Base-by-base conservation (phyloP, 2,888 invertebrate genomes). In the Spatulosminthurus flaviceps region DNA sequence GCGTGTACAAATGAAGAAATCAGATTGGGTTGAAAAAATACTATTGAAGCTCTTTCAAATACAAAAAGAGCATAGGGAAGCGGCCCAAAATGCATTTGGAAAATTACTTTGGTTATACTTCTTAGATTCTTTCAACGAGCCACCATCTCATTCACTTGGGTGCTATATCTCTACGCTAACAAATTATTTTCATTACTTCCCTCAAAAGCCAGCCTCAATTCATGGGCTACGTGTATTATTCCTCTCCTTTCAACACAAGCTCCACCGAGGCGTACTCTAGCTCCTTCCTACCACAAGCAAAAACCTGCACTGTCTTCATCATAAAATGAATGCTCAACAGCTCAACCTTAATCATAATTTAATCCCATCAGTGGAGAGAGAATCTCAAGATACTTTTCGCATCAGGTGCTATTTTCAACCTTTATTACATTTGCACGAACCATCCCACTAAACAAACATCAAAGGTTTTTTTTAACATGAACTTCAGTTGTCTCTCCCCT, bases 61-160 rank as follows among this genome's bases (percentile, higher is more conserved):
- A 73, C n/a, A n/a, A 64, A 75, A 66, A 66, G 66, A 66, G 61
- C n/a, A 66, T 51, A 11, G 51, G 41, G 28, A 24, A 75, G 66
- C 64, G n/a, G n/a, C n/a, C 75, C 64, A 60, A 71, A 71, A 77
- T 70, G 77, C 77, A 77, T 77, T 77, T 77, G 28, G 70, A 41
- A 77, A 77, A 77, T 77, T 77, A 71, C 77, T 77, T 70, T 71
- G 60, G 60, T n/a, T 60, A 24, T 51, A 1, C 19, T 24, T 64
- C 77, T 77, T 21, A 70, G 77, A 70, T 77, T 71, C 61, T 61
- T 61, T 77, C 77, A 77, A 77, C 69, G 77, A 77, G 69, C 71
- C 70, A 71, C 61, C 11, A 66, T 16, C 22, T 64, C 66, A 75
- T 75, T 75, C 75, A 75, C n/a, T 64, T 22, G 75, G 75, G 75